Base-by-base conservation (phyloP, 2,888 invertebrate genomes). In the Kuschelorhynchus macadamiae region DNA sequence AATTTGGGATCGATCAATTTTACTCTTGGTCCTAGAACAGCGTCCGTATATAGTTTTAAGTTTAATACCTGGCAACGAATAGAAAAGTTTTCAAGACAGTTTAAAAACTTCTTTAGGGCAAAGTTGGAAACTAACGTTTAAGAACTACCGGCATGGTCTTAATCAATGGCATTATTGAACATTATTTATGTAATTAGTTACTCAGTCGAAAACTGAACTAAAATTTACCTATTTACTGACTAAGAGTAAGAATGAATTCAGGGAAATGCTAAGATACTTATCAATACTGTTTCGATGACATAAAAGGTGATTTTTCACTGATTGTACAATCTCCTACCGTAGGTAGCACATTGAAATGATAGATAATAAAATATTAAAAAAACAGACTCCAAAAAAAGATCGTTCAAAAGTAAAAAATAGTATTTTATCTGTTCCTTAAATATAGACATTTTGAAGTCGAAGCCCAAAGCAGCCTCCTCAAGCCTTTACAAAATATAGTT, bases 1-100 rank as follows among this genome's bases (percentile, higher is more conserved):
- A 71, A 75, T 72, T 74, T 75, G 75, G 74, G 72, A 75, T 76
- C 76, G 77, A 78, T 77, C 75, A 71, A 75, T 75, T 73, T 71
- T 67, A 67, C 74, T 72, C 72, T 76, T 39, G 52, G 52, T 46
- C 47, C 42, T 52, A 47, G 46, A 69, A 47, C 52, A 49, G 46
- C 52, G 42, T 60, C 39, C 57, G 52, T 14, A 41, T 68, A 60
- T 55, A 69, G 64, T 69, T 55, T 62, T 44, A 41, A 60, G 52
- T 60, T 53, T 69, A 69, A 69, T 69, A 69, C 69, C 64, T 55
- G 49, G 60, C 57, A 64, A 53, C 64, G 64, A 69, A 69, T 60
- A 52, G 69, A 65, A 69, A 69, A 69, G 64, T 69, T 69, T 69
- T 32, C 69, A 60, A 65, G 69, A 64, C 64, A 60, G 41, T 64